phyloP scores from a whole-genome alignment of 2,888 invertebrate species.

The Drosophila picticornis region DNA sequence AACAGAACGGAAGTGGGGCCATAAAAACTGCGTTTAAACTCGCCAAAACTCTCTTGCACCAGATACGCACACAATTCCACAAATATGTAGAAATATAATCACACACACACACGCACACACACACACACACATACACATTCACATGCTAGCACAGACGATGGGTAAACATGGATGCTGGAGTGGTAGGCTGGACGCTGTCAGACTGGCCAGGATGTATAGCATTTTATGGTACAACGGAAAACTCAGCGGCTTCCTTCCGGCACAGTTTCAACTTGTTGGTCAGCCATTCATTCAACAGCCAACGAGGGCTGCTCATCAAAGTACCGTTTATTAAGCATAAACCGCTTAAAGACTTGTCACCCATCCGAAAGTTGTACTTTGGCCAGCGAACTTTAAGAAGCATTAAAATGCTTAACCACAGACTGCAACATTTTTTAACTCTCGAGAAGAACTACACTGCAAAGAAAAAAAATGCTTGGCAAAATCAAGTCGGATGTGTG shows the following conservation, averaged over 20 bases:
- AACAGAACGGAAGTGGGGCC: slow-evolving; percentile 72
- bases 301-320: slow-evolving; percentile 43
- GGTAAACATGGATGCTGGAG: slow-evolving; percentile 48
- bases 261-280: slow-evolving; percentile 59
- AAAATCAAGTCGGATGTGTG: background rate
- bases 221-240: slow-evolving; percentile 77
- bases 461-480: background rate
- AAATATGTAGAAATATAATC: slow-evolving; percentile 10
- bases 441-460: background rate
- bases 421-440: background rate
- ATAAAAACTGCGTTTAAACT: slow-evolving; percentile 73
- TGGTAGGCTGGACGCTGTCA: slow-evolving; percentile 31
- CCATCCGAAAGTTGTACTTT: background rate
- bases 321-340: slow-evolving; percentile 14
- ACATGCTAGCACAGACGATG: slow-evolving; percentile 18
- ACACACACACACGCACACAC: background rate
- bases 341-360: background rate
- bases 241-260: slow-evolving; percentile 76
- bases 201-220: slow-evolving; percentile 65
- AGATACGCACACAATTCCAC: slow-evolving; percentile 16
- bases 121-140: background rate
- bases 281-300: slow-evolving; percentile 21
- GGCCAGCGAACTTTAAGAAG: background rate
- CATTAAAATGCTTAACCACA: background rate
- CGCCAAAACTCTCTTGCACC: slow-evolving; percentile 51